Evolutionary conservation across 2,888 invertebrate genomes (phyloP), one percentile per base, ranked within the genome.

Genomic region (Esperia sulphurella): DNA sequence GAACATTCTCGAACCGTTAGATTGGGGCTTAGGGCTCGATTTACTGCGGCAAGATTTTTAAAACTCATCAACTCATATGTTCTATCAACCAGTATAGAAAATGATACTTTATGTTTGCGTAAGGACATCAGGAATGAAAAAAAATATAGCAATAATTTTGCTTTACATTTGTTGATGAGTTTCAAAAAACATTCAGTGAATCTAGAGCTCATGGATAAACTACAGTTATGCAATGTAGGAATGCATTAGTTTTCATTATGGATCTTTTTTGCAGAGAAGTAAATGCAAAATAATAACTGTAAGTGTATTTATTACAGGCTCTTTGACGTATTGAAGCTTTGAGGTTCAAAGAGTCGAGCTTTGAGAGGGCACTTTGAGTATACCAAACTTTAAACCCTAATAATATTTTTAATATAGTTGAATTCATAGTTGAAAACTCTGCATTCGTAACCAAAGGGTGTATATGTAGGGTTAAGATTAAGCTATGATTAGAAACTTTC

Each of bases 401-500:
- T 39, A 40, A 43, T 45, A 41, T 35, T 44, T 40, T 29, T 37
- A 12, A 37, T 37, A 37, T 10, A 12, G 28, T 50, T 40, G 44
- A 46, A 46, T 47, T 21, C 30, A 46, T 41, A 61, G 60, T 63
- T 68, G 61, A 66, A 67, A 68, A 66, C 63, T 64, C 58, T 57
- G 61, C 63, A 67, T 71, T 70, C 61, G 59, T 52, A 53, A 48
- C 47, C 54, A 51, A 53, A 50, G 66, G 57, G 60, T 58, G 58
- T 63, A 60, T 49, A 60, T 49, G 51, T 78, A 75, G 72, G 57
- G 65, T 67, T 77, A 76, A 75, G 71, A 58, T 66, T 63, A 65
- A 75, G 73, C 60, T 49, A 71, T 71, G 61, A 71, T 67, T 70
- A 64, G 58, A 59, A 55, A 58, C 53, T 57, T 71, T 65, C 60